Conservation (phyloP, 2,888 invertebrate species). For the Antitype chi region DNA sequence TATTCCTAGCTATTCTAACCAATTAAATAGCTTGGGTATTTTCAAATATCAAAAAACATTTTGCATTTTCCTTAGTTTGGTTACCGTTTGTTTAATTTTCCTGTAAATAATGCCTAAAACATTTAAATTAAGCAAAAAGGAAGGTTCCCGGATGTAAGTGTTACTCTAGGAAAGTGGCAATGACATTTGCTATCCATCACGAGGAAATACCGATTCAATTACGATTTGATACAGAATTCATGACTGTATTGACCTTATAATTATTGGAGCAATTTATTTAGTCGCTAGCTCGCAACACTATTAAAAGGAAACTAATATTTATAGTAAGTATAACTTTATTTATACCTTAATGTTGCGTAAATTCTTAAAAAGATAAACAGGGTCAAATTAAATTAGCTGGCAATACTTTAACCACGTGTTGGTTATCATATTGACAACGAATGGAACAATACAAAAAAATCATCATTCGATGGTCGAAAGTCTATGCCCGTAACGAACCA, state of each 20-base stretch:
- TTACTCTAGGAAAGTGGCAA: conserved; percentile 73
- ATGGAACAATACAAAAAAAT: no score
- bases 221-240: conserved; percentile 71
- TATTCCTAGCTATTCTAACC: background rate
- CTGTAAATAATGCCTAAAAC: background rate
- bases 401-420: no score
- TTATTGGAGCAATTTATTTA: conserved; percentile 33
- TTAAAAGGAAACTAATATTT: background rate
- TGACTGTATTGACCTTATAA: conserved; percentile 73
- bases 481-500: no score
- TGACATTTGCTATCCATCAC: conserved; percentile 73
- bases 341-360: background rate
- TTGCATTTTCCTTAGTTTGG: background rate
- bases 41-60: background rate
- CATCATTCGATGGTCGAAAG: no score
- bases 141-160: conserved; percentile 26
- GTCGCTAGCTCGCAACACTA: conserved; percentile 9
- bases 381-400: no score
- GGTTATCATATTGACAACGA: no score
- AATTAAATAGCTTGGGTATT: background rate
- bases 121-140: background rate
- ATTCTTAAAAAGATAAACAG: no score
- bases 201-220: conserved; percentile 71
- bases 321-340: background rate
- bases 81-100: background rate